phyloP scores from a whole-genome alignment of 2,113 vertebrate species.

The Periophthalmus modestus region DNA sequence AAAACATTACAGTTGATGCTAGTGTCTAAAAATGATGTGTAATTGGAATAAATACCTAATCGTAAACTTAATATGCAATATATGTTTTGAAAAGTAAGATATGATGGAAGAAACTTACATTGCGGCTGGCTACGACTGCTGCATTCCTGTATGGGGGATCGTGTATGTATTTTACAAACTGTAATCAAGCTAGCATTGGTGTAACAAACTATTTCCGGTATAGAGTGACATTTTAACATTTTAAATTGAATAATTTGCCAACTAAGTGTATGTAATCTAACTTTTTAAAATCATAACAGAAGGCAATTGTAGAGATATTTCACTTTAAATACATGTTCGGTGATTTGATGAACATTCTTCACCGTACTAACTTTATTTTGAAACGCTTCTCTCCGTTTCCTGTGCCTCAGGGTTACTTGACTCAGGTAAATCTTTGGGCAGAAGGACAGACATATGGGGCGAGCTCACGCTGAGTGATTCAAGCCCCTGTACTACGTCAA shows the following conservation, averaged over 20 bases:
- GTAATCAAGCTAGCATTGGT: fast-evolving
- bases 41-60: background rate
- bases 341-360: background rate
- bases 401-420: background rate
- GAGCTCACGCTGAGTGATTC: slow-evolving; percentile 60
- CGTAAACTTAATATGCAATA: background rate
- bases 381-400: slow-evolving; percentile 26
- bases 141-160: slow-evolving; percentile 52
- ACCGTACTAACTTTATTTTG: slow-evolving; percentile 30
- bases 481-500: slow-evolving; percentile 33
- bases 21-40: background rate
- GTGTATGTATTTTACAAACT: background rate
- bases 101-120: slow-evolving; percentile 48
- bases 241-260: background rate
- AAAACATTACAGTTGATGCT: background rate
- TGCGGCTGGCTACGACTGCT: slow-evolving; percentile 23
- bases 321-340: background rate
- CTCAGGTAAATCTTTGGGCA: slow-evolving; percentile 38
- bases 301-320: background rate
- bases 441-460: slow-evolving; percentile 60
- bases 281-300: background rate
- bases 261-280: background rate
- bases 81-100: background rate
- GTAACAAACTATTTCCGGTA: slow-evolving; percentile 18
- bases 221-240: slow-evolving; percentile 6